Conservation (phyloP, 2,113 vertebrate species). For the Oxyruncus cristatus region DNA sequence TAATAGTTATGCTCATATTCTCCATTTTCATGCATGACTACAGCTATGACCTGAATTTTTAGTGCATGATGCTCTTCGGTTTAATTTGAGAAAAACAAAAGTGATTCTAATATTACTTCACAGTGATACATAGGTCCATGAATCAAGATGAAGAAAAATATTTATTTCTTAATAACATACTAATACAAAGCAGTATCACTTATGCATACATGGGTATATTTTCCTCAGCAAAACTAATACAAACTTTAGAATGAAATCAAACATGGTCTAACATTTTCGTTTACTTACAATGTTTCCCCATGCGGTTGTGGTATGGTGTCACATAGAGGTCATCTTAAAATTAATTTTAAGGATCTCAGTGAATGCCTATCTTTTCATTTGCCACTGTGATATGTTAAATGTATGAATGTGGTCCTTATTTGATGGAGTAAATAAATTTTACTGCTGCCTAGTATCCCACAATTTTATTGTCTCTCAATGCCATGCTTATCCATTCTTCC, state of each 20-base stretch:
- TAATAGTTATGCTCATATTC: conserved; percentile 51
- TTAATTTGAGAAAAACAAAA: conserved; percentile 50
- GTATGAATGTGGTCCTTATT: neutral
- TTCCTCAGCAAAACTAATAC: neutral
- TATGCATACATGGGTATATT: neutral
- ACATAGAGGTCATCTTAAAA: neutral
- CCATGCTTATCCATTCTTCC: conserved; percentile 13
- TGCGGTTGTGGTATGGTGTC: neutral
- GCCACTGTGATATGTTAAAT: neutral
- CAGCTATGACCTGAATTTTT: conserved; percentile 55
- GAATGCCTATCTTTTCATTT: neutral
- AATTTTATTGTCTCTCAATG: conserved; percentile 47
- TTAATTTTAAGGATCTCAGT: neutral
- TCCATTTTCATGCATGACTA: conserved; percentile 62
- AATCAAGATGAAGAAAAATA: neutral
- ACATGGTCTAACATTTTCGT: neutral
- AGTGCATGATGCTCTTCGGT: conserved; percentile 29
- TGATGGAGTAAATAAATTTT: conserved; percentile 14
- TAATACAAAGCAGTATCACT: neutral
- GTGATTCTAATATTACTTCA: neutral
- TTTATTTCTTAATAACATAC: neutral
- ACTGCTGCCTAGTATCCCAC: neutral
- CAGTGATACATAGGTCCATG: neutral
- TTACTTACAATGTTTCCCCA: neutral
- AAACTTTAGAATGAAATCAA: neutral